A percentile compares a stretch with the other conserved stretches of the same genome.
Conservation (phyloP, 2,888 invertebrate genomes). For the Lasioglossum leucozonium region DNA sequence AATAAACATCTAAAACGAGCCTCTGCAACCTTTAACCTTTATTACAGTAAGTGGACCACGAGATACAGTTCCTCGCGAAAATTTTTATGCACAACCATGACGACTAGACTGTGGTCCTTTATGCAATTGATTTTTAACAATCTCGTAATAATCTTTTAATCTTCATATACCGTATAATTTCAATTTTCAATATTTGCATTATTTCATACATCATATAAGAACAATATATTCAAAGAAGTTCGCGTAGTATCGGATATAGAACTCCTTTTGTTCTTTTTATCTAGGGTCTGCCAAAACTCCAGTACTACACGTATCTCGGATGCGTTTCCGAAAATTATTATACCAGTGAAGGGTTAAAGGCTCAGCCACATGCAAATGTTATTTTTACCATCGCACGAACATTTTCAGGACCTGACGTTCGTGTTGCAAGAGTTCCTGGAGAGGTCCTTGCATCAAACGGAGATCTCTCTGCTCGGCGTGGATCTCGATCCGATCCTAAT, state of each 20-base stretch:
- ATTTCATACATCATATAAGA: too few species aligned
- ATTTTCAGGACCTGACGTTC: conserved; percentile 87
- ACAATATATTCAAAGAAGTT: neutral
- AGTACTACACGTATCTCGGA: neutral
- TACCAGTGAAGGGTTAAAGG: neutral
- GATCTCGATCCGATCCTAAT: conserved; percentile 91
- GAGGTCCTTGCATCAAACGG: conserved; percentile 82
- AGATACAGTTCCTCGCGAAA: neutral
- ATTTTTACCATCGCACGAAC: neutral
- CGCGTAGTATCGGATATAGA: neutral
- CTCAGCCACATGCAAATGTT: neutral
- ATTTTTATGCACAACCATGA: neutral
- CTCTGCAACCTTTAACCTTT: neutral
- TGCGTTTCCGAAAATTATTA: neutral
- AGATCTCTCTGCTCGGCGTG: conserved; percentile 87
- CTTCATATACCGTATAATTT: too few species aligned
- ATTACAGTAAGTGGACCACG: neutral
- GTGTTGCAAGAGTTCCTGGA: conserved; percentile 86
- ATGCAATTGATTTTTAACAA: neutral
- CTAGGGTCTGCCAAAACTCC: too few species aligned
- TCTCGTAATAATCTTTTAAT: neutral
- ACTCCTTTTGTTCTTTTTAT: neutral
- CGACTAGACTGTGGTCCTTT: neutral
- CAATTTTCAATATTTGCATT: too few species aligned
- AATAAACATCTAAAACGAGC: neutral